Base-by-base conservation (phyloP, 2,113 vertebrate species). In the Anolis carolinensis region DNA sequence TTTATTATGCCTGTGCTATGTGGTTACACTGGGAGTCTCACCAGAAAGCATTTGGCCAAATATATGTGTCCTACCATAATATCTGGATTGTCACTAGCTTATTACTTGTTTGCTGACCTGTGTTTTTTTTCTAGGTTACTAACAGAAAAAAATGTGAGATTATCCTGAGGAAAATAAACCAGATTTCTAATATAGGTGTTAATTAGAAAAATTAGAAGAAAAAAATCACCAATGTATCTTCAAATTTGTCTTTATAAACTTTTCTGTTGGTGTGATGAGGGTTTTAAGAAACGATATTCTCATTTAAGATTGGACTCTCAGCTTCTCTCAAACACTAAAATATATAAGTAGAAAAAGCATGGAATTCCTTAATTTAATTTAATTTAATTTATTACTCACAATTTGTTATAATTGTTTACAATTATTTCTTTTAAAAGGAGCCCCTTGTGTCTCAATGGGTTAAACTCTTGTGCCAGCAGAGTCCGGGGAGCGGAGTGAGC, bases 31-130 rank as follows among this genome's bases (percentile, higher is more conserved):
- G 86, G 18, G 71, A 70, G 27, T 79, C 7, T 89, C 77, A 0
- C 0, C 1, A 89, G 62, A 73, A 83, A 89, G 68, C 30, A 7
- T 36, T 89, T 80, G 80, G 48, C 67, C 70, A 72, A 71, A 84
- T 89, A 62, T 5, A 0, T 2, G 50, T 1, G 7, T 13, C 50
- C 63, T 81, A 4, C 27, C n/a, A 50, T 50, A 48, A 7, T 50
- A n/a, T 6, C 16, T 80, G 7, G 32, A 72, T 18, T 36, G 70
- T 72, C 70, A 72, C 32, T 20, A 72, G 70, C 70, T 72, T 36
- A 13, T 72, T 30, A 68, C 30, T 68, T 25, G 65, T 27, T 68
- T 68, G 65, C 65, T 68, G 65, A 68, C 65, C 14, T 59, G 55
- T 68, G 65, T 68, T 4, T 63, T 74, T 18, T 30, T 52, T 68